Conservation (phyloP, 2,888 invertebrate species). For the Rotaria socialis region DNA sequence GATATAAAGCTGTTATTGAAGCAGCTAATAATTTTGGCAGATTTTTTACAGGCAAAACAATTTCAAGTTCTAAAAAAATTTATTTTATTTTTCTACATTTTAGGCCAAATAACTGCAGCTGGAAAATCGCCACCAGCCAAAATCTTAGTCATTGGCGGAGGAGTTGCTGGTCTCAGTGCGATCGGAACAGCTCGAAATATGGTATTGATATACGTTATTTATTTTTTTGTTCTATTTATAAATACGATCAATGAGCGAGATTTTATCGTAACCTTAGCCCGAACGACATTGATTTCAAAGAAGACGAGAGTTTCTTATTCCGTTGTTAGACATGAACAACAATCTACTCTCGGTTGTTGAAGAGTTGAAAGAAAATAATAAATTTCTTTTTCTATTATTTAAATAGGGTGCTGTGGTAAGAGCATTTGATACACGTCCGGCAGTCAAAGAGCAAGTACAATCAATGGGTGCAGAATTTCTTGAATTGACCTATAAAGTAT, state of each 20-base stretch:
- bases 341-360: too few relatives aligned
- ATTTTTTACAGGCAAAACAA: conserved; percentile 78
- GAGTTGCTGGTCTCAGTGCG: conserved; percentile 80
- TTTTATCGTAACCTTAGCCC: too few relatives aligned
- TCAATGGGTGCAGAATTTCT: conserved; percentile 82
- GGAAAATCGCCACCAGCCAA: conserved; percentile 63
- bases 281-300: too few relatives aligned
- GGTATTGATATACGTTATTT: conserved; percentile 83
- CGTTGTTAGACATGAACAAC: too few relatives aligned
- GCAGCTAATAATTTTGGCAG: conserved; percentile 81
- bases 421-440: conserved; percentile 60
- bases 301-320: too few relatives aligned
- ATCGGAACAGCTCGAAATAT: conserved; percentile 78
- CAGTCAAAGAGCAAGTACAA: conserved; percentile 67
- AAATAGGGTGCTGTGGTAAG: background rate
- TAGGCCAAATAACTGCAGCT: too few relatives aligned
- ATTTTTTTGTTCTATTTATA: too few relatives aligned
- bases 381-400: background rate
- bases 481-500: conserved; percentile 71
- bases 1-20: conserved; percentile 81
- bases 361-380: too few relatives aligned
- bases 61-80: too few relatives aligned
- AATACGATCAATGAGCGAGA: too few relatives aligned
- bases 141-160: conserved; percentile 79
- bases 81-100: too few relatives aligned